These are phyloP conservation scores for Callionymus lyra DNA, from an alignment of 2,113 vertebrate species.

Conservation along the genomic window DNA sequence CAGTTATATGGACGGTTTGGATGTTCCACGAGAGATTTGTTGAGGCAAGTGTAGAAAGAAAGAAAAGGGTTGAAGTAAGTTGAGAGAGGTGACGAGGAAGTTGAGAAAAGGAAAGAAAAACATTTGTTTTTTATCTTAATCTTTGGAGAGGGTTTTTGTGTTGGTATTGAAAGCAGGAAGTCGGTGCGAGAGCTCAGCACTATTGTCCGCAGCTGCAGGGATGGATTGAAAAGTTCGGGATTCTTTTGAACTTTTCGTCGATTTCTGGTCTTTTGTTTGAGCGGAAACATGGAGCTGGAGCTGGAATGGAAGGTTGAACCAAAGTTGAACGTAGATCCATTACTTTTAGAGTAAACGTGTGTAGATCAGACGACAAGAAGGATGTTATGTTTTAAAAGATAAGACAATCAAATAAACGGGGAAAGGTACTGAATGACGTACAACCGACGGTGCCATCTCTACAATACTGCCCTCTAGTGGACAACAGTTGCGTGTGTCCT, in stretches of 20 bases:
- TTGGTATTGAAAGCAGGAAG: too few species aligned
- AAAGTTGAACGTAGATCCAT: neutral
- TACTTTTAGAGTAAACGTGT: neutral
- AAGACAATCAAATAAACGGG: slow-evolving; percentile 3
- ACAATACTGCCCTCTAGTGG: slow-evolving; percentile 46
- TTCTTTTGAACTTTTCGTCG: too few species aligned
- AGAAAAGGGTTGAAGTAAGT: slow-evolving; percentile 43
- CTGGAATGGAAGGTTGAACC: neutral
- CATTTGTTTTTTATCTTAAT: slow-evolving; percentile 5
- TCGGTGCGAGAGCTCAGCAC: too few species aligned
- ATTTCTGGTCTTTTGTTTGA: too few species aligned
- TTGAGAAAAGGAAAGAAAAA: slow-evolving; percentile 51
- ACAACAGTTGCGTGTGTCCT: slow-evolving; percentile 22
- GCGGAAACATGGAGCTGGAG: neutral
- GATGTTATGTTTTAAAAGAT: neutral
- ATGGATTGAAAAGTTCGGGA: too few species aligned
- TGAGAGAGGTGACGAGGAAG: slow-evolving; percentile 55
- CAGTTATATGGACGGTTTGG: too few species aligned
- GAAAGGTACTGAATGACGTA: slow-evolving; percentile 40
- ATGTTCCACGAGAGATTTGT: neutral
- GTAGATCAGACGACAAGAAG: slow-evolving; percentile 11
- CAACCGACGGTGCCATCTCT: slow-evolving; percentile 29
- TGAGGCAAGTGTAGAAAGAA: slow-evolving; percentile 1
- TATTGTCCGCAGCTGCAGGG: too few species aligned
- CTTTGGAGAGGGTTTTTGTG: too few species aligned